A percentile compares a stretch with the other conserved stretches of the same genome.
Conservation (phyloP, 2,888 invertebrate species). For the Linyphia triangularis region DNA sequence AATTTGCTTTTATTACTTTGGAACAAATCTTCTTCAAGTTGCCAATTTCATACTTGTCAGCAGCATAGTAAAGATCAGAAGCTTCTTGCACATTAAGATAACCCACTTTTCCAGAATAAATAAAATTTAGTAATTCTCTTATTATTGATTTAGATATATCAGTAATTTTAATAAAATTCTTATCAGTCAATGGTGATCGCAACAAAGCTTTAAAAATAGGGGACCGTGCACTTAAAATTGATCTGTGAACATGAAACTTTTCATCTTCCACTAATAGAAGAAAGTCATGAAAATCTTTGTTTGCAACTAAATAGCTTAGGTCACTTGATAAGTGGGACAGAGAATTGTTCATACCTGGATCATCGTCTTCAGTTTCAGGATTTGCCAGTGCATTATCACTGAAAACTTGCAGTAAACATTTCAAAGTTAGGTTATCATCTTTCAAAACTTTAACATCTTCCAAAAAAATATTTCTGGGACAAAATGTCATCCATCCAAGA, state of each 20-base stretch:
- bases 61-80: conserved; percentile 13
- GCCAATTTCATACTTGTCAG: conserved; percentile 31
- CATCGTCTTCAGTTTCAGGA: conserved; percentile 23
- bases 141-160: not conserved
- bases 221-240: conserved; percentile 31
- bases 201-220: conserved; percentile 6
- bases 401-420: not conserved
- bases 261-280: not conserved
- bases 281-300: not conserved
- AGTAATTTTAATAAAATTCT: not conserved
- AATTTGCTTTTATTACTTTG: not conserved
- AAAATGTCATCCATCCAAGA: conserved; percentile 19
- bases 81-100: not conserved
- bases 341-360: not conserved
- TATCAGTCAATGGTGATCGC: not conserved
- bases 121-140: not conserved
- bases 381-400: conserved; percentile 1
- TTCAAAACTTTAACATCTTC: not conserved
- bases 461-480: not conserved
- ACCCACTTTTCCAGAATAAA: not conserved
- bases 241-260: conserved; percentile 5
- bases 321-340: not conserved
- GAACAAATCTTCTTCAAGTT: not conserved
- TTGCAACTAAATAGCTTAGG: not conserved
- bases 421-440: not conserved